phyloP scores from a whole-genome alignment of 2,113 vertebrate genomes.

The Serinus canaria region DNA sequence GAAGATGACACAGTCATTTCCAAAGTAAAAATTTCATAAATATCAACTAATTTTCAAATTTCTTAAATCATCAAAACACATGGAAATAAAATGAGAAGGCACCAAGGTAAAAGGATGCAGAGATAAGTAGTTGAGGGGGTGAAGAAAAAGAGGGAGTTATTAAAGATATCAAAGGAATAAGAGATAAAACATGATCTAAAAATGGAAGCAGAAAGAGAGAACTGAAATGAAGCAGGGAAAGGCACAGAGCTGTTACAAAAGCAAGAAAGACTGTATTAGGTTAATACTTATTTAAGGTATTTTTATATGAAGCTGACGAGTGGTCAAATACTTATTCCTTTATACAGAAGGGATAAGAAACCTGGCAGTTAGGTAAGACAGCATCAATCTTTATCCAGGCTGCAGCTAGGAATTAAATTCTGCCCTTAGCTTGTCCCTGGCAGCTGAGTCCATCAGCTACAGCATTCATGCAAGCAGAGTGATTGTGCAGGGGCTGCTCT shows the following conservation, averaged over 20 bases:
- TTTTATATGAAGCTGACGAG: background rate
- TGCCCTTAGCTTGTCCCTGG: background rate
- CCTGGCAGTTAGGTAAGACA: background rate
- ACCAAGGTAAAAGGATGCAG: background rate
- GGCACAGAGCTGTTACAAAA: conserved; percentile 11
- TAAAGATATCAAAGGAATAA: conserved; percentile 29
- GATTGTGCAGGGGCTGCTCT: background rate
- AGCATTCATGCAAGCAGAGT: background rate
- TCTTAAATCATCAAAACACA: background rate
- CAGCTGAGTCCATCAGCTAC: background rate
- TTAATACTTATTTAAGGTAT: conserved; percentile 20
- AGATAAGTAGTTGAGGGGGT: background rate
- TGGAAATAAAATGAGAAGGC: background rate
- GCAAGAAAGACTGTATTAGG: background rate
- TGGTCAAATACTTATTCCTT: conserved; percentile 7
- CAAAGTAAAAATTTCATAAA: background rate
- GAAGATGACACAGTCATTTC: background rate
- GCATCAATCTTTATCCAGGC: conserved; percentile 22
- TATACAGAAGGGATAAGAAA: background rate
- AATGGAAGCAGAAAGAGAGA: conserved; percentile 10
- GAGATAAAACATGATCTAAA: conserved; percentile 49
- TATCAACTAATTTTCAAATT: background rate
- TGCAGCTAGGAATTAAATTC: conserved; percentile 11
- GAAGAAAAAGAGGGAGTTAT: conserved; percentile 11
- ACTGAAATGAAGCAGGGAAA: conserved; percentile 32